Conservation (phyloP, 2,113 vertebrate genomes). For the Steatornis caripensis region DNA sequence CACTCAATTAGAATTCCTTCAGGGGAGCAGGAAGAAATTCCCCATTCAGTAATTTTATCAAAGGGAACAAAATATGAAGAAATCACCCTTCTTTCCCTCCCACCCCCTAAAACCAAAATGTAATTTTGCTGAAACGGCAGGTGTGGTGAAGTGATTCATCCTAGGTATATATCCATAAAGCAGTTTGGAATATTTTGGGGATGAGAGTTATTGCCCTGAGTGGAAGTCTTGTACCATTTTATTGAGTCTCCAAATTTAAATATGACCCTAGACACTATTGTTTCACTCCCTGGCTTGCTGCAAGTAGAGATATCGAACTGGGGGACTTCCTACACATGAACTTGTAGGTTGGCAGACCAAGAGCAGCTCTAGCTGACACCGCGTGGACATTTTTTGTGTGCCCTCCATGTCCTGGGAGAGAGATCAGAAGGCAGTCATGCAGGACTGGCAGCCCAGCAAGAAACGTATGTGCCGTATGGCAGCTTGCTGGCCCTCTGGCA, state of each 20-base stretch:
- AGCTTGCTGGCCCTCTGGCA: background rate
- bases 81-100: background rate
- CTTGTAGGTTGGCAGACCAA: background rate
- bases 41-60: background rate
- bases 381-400: fast-evolving
- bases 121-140: background rate
- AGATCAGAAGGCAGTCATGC: background rate
- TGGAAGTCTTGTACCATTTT: background rate
- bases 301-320: background rate
- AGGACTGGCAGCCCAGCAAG: background rate
- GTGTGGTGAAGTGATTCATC: background rate
- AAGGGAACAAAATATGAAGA: background rate
- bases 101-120: background rate
- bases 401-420: background rate
- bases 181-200: background rate
- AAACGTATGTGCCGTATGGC: background rate
- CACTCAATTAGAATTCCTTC: background rate
- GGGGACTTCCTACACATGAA: background rate
- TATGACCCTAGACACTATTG: background rate
- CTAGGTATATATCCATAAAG: background rate
- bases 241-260: background rate
- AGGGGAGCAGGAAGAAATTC: background rate
- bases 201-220: background rate
- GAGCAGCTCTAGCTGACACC: background rate
- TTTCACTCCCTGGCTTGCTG: background rate